Base-by-base conservation (phyloP, 2,888 invertebrate species). In the Amiota mariae region DNA sequence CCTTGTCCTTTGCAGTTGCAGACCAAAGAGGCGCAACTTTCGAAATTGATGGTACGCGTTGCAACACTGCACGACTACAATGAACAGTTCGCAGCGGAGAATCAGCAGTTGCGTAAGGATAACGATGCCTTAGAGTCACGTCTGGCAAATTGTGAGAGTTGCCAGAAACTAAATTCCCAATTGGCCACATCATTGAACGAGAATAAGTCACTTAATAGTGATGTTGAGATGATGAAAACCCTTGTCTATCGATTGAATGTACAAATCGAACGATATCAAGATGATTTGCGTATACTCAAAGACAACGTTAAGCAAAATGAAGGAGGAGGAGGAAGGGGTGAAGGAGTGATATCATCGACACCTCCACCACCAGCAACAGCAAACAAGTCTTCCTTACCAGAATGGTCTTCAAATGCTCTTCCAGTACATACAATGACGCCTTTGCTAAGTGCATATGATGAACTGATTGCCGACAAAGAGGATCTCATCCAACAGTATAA, bases 221-320 rank as follows among this genome's bases (percentile, higher is more conserved):
- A 96, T 83, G 91, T 95, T 86, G 91, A 91, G 67, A 94, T 95
- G 87, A 89, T 96, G 75, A 96, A 96, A 88, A 94, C 94, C 79
- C 92, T 96, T 0, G 92, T 96, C 8, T 95, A 94, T 82, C 94
- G 94, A 71, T 87, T 96, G 36, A 96, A 96, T 87, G 92, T 94
- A 0, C 95, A 96, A 82, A 90, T 96, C 36, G 95, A 95, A 76
- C 91, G 93, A 1, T 95, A 95, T 85, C 96, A 96, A 89, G 94
- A 95, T 81, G 93, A 92, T 79, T 77, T 94, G 0, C 91, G 93
- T n/a, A 8, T 66, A 15, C 49, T 24, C 48, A 24, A 72, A 47
- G 67, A 59, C 18, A 71, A 24, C 67, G 36, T 3, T 24, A 24
- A 79, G 20, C 63, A 82, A 9, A 54, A 70, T 74, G 11, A 80